Conservation (phyloP, 2,888 invertebrate genomes). For the Drosophila quinaria region DNA sequence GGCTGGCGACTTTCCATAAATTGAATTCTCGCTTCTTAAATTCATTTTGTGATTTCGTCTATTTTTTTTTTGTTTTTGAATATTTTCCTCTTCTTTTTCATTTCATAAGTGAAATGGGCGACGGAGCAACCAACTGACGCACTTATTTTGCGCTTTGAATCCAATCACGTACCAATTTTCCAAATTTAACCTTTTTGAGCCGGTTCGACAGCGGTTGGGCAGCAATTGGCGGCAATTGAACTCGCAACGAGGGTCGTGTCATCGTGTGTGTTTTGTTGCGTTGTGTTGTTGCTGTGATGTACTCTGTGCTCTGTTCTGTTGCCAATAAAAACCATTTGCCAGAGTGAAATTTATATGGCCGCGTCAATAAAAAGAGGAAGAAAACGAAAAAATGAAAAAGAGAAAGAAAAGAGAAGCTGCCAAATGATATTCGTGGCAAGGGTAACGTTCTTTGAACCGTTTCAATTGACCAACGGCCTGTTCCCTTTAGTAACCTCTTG, state of each 20-base stretch:
- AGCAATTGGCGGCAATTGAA: conserved; percentile 62
- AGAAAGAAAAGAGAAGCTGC: conserved; percentile 17
- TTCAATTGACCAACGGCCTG: conserved; percentile 72
- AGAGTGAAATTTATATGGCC: conserved; percentile 77
- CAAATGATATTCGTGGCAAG: conserved; percentile 50
- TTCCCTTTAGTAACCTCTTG: neutral
- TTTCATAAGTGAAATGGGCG: conserved; percentile 70
- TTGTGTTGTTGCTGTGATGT: conserved; percentile 10
- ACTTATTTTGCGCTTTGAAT: conserved; percentile 81
- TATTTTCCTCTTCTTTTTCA: conserved; percentile 43
- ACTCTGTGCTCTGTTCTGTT: conserved; percentile 32
- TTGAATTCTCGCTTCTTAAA: conserved; percentile 16
- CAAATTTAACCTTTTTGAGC: conserved; percentile 78
- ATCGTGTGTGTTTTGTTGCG: no score
- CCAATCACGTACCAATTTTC: conserved; percentile 81
- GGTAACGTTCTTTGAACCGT: conserved; percentile 72
- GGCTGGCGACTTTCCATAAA: neutral
- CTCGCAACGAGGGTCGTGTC: conserved; percentile 22
- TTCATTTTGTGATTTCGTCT: conserved; percentile 31
- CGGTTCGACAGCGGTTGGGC: conserved; percentile 43
- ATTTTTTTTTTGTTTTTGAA: neutral
- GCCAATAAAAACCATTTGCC: conserved; percentile 80
- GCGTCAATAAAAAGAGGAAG: conserved; percentile 60
- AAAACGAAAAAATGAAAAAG: neutral
- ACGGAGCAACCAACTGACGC: conserved; percentile 60